Evolutionary conservation across 2,113 vertebrate genomes (phyloP), one percentile per base, ranked within the genome.

Genomic region (Chunga burmeisteri): DNA sequence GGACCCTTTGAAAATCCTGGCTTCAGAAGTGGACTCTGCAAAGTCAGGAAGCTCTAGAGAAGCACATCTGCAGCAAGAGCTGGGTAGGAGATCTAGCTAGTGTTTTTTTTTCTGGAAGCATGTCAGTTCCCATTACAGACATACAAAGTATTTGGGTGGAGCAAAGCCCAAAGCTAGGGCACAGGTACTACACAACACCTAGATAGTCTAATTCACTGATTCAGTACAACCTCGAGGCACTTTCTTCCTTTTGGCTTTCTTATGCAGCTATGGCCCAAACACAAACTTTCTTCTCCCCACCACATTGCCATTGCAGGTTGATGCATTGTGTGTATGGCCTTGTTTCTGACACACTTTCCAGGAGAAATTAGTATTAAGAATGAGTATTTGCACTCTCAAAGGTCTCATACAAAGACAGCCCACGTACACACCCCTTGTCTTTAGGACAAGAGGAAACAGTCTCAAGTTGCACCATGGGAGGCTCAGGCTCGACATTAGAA

Each of bases 341-440:
- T 13, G 18, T 72, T 80, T 88, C 55, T 56, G 40, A 56, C 22
- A 21, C 46, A 32, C 11, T 94, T 72, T 10, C 19, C 0, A 0
- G 13, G 10, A 63, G 26, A 75, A 66, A 12, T 21, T 3, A 63
- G 4, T 23, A 56, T 46, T 7, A 42, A 61, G 38, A 13, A 44
- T 5, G n/a, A n/a, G n/a, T n/a, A n/a, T n/a, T n/a, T 52, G 40
- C 30, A 22, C 16, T 34, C 13, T 47, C 23, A 46, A 0, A 2
- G 13, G 7, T 56, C 40, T 80, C 23, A 21, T 44, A 55, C 20
- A 2, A 63, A 67, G 55, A 58, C 36, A 70, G 32, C 4, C 5
- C 0, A 0, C 30, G 18, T 34, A 36, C 4, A 13, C 2, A 6
- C 13, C 3, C 17, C 19, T 13, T 26, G 16, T 7, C 38, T 38